Conservation (phyloP, 2,797 vertebrate species). For the Huso huso region DNA sequence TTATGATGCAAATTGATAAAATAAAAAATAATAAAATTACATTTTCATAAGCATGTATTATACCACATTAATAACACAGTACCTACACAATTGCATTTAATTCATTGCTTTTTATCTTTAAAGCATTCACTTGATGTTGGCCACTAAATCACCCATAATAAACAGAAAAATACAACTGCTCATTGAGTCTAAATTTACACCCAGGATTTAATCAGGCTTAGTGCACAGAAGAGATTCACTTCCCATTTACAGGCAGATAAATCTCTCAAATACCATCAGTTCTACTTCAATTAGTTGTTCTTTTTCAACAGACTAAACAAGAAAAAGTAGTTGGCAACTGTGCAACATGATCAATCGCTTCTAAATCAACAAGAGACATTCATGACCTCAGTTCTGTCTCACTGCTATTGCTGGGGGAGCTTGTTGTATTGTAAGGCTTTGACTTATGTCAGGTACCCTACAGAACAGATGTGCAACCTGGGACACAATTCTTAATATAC, state of each 20-base stretch:
- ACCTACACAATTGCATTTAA: neutral
- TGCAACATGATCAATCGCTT: neutral
- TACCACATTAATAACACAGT: neutral
- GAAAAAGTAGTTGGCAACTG: neutral
- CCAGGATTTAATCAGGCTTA: neutral
- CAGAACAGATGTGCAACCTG: neutral
- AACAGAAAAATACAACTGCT: neutral
- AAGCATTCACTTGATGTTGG: neutral
- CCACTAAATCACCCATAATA: neutral
- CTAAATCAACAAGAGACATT: neutral
- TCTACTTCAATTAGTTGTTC: conserved; percentile 2
- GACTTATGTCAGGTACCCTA: neutral
- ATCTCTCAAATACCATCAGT: neutral
- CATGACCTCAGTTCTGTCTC: neutral
- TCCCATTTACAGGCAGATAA: neutral
- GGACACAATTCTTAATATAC: neutral
- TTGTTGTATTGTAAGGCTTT: neutral
- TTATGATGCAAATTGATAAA: too few species aligned
- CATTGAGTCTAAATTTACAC: conserved; percentile 1
- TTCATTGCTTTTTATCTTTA: neutral
- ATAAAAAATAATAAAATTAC: too few species aligned
- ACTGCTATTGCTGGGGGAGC: neutral
- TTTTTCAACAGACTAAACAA: conserved; percentile 1
- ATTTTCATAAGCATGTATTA: neutral
- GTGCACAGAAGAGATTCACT: neutral